Conservation (phyloP, 2,113 vertebrate species). For the Rhinoptilus africanus region DNA sequence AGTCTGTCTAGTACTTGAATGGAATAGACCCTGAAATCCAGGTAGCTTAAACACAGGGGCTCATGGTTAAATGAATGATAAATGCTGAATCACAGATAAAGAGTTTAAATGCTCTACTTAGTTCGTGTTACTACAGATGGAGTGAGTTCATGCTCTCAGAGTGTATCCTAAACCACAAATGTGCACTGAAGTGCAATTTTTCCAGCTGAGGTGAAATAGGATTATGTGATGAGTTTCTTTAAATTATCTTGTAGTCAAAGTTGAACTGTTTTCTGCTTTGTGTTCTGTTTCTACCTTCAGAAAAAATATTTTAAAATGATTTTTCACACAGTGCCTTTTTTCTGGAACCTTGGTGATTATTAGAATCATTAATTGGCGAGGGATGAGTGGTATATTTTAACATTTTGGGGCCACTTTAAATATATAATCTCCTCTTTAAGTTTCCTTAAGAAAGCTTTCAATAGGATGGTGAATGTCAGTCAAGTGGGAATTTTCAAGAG, state of each 20-base stretch:
- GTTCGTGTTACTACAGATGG: background rate
- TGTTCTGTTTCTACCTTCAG: background rate
- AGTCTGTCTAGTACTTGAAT: background rate
- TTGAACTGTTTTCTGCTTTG: background rate
- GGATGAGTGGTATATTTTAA: background rate
- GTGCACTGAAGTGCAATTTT: background rate
- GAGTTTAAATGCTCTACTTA: background rate
- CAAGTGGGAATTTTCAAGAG: background rate
- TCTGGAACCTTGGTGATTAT: background rate
- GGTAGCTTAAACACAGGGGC: background rate
- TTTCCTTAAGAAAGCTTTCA: background rate
- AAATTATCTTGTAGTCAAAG: background rate
- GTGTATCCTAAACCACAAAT: background rate
- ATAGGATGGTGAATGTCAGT: background rate
- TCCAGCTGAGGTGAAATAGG: background rate
- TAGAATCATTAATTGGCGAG: background rate
- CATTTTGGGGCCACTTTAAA: background rate
- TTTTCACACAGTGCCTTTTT: background rate
- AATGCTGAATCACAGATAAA: background rate
- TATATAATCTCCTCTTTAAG: background rate
- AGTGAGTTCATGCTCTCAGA: background rate
- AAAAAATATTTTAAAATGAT: background rate
- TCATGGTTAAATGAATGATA: background rate
- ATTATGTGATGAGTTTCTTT: background rate
- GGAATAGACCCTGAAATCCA: background rate